Evolutionary conservation across 2,113 vertebrate genomes (phyloP).

Genomic region (Tachycineta bicolor): DNA sequence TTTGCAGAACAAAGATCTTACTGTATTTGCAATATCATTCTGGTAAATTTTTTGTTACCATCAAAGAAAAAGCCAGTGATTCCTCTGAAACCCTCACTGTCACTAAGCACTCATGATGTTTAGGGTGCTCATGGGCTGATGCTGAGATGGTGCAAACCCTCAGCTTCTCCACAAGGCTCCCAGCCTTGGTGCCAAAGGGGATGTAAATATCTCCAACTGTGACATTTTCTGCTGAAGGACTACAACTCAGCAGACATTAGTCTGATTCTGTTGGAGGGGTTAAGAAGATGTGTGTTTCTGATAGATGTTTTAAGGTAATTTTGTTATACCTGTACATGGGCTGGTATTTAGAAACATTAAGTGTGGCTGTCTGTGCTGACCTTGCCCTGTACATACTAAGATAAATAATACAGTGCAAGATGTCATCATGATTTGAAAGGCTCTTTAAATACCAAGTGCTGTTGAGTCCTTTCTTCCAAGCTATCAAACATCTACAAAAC

Average conservation of each 20-base stretch:
- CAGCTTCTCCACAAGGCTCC: not conserved
- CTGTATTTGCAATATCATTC: not conserved
- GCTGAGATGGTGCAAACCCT: not conserved
- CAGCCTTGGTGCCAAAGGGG: not conserved
- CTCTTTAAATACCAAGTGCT: not conserved
- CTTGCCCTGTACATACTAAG: not conserved
- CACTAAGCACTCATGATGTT: fast-evolving
- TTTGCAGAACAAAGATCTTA: not conserved
- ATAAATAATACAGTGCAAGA: not conserved
- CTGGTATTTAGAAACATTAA: not conserved
- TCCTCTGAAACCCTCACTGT: not conserved
- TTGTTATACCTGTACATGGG: not conserved
- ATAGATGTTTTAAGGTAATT: not conserved
- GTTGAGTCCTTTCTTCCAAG: not conserved
- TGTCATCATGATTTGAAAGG: not conserved
- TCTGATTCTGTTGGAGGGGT: not conserved
- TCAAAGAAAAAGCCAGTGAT: not conserved
- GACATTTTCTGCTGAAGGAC: not conserved
- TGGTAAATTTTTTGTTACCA: not conserved
- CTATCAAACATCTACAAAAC: not conserved
- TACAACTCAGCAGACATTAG: not conserved
- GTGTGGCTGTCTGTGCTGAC: not conserved
- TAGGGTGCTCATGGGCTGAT: not conserved
- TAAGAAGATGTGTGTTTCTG: not conserved
- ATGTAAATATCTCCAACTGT: not conserved